These are phyloP conservation scores for Corydoras maculifer DNA, from an alignment of 2,113 vertebrate genomes.

Conservation along the genomic window DNA sequence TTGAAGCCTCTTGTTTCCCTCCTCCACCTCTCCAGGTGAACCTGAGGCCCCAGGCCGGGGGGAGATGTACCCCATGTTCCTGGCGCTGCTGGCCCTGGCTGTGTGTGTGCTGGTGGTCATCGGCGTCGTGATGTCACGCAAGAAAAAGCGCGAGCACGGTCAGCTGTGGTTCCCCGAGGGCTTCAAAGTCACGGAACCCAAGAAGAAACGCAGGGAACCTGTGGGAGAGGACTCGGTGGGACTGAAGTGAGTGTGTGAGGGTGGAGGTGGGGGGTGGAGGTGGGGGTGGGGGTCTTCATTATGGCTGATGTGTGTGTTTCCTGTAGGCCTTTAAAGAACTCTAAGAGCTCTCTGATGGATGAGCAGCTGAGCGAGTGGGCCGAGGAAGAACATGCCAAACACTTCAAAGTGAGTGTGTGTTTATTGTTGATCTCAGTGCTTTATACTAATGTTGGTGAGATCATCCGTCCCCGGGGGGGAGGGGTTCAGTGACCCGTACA, in stretches of 20 bases:
- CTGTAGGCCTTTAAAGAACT: slow-evolving; percentile 83
- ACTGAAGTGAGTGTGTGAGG: slow-evolving; percentile 74
- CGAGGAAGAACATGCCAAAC: slow-evolving; percentile 82
- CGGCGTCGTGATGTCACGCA: slow-evolving; percentile 83
- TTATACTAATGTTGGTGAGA: background rate
- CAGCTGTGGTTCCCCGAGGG: slow-evolving; percentile 97
- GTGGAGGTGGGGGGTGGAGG: too few relatives aligned
- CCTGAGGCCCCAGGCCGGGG: slow-evolving; percentile 56
- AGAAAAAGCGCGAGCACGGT: slow-evolving; percentile 87
- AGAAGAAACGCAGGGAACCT: slow-evolving; percentile 92
- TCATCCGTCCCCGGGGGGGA: too few relatives aligned
- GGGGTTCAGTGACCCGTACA: too few relatives aligned
- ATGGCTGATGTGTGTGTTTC: background rate
- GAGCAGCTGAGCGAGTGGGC: slow-evolving; percentile 94
- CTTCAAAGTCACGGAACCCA: slow-evolving; percentile 87
- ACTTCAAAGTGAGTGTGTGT: slow-evolving; percentile 74
- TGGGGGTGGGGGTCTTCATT: too few relatives aligned
- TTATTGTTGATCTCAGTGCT: too few relatives aligned
- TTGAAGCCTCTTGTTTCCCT: slow-evolving; percentile 7
- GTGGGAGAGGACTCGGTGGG: slow-evolving; percentile 93
- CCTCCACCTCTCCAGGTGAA: slow-evolving; percentile 65
- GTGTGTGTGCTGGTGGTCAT: slow-evolving; percentile 72
- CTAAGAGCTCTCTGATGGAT: slow-evolving; percentile 87
- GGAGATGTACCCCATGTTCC: slow-evolving; percentile 83
- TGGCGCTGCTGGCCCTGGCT: slow-evolving; percentile 68